Base-by-base conservation (phyloP, 2,888 invertebrate genomes). In the Drosophila suboccidentalis region DNA sequence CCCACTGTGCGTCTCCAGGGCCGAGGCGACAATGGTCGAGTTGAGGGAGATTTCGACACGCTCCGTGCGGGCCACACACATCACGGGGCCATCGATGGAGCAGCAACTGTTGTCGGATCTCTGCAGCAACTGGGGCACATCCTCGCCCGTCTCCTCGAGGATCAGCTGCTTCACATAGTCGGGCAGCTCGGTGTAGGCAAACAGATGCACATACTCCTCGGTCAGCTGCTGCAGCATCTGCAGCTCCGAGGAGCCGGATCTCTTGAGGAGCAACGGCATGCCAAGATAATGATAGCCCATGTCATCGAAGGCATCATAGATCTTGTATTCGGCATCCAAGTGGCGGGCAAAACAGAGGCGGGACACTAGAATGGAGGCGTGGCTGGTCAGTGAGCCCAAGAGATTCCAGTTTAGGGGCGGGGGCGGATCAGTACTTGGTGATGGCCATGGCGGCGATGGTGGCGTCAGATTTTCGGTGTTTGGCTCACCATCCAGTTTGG, bases 1-100 rank as follows among this genome's bases (percentile, higher is more conserved):
- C 15, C 71, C 71, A 26, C 64, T 71, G 26, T 63, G 38, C 43
- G 0, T 4, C 38, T 43, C 26, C 6, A 15, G 9, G 0, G 3
- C 1, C 0, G 9, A 5, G 2, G 9, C 3, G 2, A 43, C 43
- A 4, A 26, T 36, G 10, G 9, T 3, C 2, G 64, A 63, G 1
- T 47, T 15, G 10, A 58, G 4, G 0, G 11, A 13, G 6, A 47
- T 11, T 0, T 38, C 22, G 11, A 58, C 15, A 15, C 17, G 26
- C n/a, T 58, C 58, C 8, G 1, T 15, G 4, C 57, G 44, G 0
- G 11, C 46, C 9, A 22, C 44, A 26, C 46, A 46, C 22, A 17
- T 15, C 1, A 47, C 5, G 8, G 49, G 6, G 4, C 34, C 50
- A 19, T 17, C 17, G 9, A 13, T 13, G 36, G 11, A 11, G 34